Evolutionary conservation across 2,797 vertebrate species (phyloP).

Genomic region (Sebastes minor): DNA sequence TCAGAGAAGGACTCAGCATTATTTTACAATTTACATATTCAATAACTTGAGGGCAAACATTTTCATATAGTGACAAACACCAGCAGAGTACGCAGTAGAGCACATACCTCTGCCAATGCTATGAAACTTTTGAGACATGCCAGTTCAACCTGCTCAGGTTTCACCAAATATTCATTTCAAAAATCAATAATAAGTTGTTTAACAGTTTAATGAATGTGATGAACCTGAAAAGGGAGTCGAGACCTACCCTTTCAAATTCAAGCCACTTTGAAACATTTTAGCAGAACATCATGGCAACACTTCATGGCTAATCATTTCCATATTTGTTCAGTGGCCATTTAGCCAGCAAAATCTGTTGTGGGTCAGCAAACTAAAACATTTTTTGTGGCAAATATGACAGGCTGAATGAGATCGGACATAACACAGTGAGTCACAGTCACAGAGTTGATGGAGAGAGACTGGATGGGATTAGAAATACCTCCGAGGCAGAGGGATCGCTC

Average conservation of each 20-base stretch:
- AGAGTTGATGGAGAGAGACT: background rate
- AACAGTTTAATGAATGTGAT: background rate
- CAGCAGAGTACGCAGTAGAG: background rate
- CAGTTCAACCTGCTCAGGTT: background rate
- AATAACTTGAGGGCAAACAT: background rate
- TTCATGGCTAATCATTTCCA: background rate
- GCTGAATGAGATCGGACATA: constrained; percentile 5
- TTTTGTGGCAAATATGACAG: background rate
- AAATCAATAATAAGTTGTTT: background rate
- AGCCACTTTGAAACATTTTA: background rate
- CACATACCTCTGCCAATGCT: background rate
- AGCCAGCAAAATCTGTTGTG: background rate
- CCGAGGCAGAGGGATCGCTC: constrained; percentile 8
- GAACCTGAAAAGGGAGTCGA: background rate
- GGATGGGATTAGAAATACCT: constrained; percentile 14
- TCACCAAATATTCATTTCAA: background rate
- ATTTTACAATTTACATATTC: background rate
- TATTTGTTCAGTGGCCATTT: background rate
- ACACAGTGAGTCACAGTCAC: constrained; percentile 20
- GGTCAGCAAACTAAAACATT: background rate
- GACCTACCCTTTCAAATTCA: background rate
- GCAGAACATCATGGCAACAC: background rate
- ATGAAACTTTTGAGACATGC: too few relatives aligned
- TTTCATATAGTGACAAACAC: background rate
- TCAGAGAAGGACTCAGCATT: background rate